phyloP scores from a whole-genome alignment of 2,888 invertebrate species.

The Pharmacophagus antenor region DNA sequence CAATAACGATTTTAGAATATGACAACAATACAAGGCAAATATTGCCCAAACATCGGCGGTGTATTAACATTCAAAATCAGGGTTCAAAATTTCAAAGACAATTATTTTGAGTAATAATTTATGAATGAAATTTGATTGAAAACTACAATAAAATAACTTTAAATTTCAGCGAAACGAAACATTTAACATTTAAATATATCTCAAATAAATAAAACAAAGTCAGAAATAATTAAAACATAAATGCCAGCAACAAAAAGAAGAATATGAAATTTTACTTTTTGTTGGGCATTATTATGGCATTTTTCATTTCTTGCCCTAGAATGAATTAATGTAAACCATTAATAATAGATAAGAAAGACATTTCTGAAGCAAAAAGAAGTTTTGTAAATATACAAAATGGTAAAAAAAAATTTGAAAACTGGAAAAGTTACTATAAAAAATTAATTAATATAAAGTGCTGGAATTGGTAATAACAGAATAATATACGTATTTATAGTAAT shows the following conservation, averaged over 20 bases:
- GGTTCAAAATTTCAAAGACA: constrained; percentile 18
- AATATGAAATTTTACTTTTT: not conserved
- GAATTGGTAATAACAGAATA: not conserved
- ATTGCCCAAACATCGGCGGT: constrained; percentile 26
- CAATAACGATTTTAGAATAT: not conserved
- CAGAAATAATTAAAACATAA: not conserved
- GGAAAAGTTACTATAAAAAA: no score
- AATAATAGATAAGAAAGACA: no score
- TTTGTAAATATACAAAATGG: no score
- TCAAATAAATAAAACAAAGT: no score
- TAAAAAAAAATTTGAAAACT: no score
- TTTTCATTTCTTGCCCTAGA: not conserved
- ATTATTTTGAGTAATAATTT: constrained; percentile 19
- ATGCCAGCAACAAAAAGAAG: no score
- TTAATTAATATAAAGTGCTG: no score
- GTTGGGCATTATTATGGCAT: not conserved
- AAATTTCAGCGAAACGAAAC: not conserved
- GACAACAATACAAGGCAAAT: not conserved
- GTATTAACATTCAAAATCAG: constrained; percentile 21
- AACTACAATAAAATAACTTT: not conserved
- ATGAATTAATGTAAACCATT: not conserved
- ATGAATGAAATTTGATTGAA: not conserved
- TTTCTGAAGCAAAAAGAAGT: no score
- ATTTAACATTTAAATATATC: not conserved
- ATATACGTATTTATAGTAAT: not conserved